Percentiles rank a stretch among this genome's conserved stretches.
phyloP scores from a whole-genome alignment of 2,888 invertebrate genomes.

The Capitulum mitella region DNA sequence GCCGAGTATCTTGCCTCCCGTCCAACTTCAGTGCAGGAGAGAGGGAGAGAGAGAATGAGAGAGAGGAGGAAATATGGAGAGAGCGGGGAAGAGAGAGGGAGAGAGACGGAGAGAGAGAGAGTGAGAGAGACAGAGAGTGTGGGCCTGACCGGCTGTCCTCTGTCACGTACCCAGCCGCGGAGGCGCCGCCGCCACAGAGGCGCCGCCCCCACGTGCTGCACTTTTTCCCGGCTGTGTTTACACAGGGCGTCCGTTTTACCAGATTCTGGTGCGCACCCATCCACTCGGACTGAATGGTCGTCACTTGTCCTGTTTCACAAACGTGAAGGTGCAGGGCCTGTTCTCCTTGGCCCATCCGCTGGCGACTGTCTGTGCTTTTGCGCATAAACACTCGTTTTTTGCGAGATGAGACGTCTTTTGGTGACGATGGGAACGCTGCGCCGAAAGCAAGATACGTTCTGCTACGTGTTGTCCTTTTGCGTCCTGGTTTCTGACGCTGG shows the following conservation, averaged over 20 bases:
- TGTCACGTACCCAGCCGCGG: background rate
- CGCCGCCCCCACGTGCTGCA: background rate
- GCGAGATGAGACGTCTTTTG: too few relatives aligned
- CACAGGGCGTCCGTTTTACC: background rate
- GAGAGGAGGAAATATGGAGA: background rate
- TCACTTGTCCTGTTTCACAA: background rate
- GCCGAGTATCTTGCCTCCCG: too few relatives aligned
- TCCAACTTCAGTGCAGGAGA: too few relatives aligned
- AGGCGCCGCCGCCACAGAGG: background rate
- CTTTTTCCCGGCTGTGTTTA: background rate
- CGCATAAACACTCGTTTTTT: background rate
- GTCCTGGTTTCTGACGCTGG: too few relatives aligned
- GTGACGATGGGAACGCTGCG: too few relatives aligned
- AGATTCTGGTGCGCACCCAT: background rate
- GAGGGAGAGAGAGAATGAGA: too few relatives aligned
- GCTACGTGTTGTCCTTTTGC: too few relatives aligned
- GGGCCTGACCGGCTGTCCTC: background rate
- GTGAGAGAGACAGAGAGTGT: too few relatives aligned
- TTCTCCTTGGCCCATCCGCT: background rate
- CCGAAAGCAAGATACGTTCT: too few relatives aligned
- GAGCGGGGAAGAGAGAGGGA: background rate
- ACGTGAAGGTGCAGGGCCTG: background rate
- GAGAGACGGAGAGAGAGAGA: too few relatives aligned
- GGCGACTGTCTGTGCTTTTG: background rate
- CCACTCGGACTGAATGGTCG: background rate